These are phyloP conservation scores for Anniella stebbinsi DNA, from an alignment of 2,797 vertebrate genomes.

Conservation along the genomic window DNA sequence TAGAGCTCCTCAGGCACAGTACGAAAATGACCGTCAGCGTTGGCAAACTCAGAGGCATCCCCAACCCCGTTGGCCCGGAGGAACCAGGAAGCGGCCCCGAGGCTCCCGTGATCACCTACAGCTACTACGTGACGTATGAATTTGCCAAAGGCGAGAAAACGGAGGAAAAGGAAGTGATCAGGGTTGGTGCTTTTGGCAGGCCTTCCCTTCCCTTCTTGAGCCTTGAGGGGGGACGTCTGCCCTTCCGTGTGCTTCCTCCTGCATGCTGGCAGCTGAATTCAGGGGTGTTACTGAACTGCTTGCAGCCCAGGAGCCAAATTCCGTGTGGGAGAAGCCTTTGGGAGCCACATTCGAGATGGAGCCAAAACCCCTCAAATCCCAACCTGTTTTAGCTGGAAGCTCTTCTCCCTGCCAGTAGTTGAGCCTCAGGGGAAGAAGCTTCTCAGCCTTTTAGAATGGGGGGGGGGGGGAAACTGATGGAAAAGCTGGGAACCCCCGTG, in stretches of 20 bases:
- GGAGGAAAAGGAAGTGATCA: slow-evolving; percentile 35
- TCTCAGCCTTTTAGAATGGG: no score
- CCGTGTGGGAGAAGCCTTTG: no score
- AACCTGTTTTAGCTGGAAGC: no score
- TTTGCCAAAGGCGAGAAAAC: slow-evolving; percentile 67
- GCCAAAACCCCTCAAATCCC: no score
- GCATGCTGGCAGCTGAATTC: not conserved
- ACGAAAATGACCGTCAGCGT: slow-evolving; percentile 81
- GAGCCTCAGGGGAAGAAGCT: no score
- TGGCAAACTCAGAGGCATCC: slow-evolving; percentile 81
- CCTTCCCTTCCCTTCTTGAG: not conserved
- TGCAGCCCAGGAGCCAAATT: no score
- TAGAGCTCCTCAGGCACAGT: slow-evolving; percentile 73
- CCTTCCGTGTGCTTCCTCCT: no score
- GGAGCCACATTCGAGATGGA: no score
- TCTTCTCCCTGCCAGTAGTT: no score
- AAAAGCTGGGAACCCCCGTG: no score
- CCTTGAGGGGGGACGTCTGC: not conserved
- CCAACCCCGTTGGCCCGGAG: slow-evolving; percentile 58
- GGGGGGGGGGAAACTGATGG: no score
- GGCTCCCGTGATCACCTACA: slow-evolving; percentile 78
- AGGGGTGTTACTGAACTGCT: not conserved
- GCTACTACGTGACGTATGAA: slow-evolving; percentile 84
- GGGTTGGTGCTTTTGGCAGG: not conserved
- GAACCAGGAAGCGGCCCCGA: slow-evolving; percentile 64